phyloP scores from a whole-genome alignment of 2,113 vertebrate species.

The Colinus virginianus region DNA sequence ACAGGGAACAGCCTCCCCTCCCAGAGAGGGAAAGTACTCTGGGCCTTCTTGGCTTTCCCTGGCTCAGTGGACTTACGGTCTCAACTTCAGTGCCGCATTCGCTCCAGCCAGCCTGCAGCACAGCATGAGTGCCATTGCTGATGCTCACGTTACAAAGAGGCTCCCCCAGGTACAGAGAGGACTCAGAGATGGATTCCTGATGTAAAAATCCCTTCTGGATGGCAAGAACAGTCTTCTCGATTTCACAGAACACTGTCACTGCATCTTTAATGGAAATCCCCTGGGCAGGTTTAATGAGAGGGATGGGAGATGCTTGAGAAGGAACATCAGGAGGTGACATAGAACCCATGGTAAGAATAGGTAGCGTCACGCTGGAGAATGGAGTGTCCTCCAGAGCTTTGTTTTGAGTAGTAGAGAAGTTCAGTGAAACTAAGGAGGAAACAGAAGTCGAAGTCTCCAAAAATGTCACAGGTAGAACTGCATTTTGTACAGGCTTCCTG shows the following conservation, averaged over 20 bases:
- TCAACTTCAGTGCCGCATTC: conserved; percentile 79
- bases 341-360: background rate
- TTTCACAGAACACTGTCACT: conserved; percentile 79
- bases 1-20: background rate
- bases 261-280: conserved; percentile 40
- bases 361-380: background rate
- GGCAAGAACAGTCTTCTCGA: conserved; percentile 74
- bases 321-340: background rate
- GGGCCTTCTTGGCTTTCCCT: background rate
- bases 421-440: background rate
- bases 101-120: conserved; percentile 81
- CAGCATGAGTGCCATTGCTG: conserved; percentile 77
- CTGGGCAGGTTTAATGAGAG: background rate
- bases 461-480: background rate
- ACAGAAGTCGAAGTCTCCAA: background rate
- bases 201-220: conserved; percentile 80
- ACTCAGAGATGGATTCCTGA: conserved; percentile 74
- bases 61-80: conserved; percentile 72
- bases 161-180: conserved; percentile 83
- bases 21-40: background rate
- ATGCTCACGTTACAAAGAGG: conserved; percentile 76
- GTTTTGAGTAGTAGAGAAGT: background rate
- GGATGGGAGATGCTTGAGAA: background rate
- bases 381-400: background rate
- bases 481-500: background rate